A percentile compares a stretch with the other conserved stretches of the same genome.
phyloP scores from a whole-genome alignment of 2,113 vertebrate species.

The Phyllostomus discolor region DNA sequence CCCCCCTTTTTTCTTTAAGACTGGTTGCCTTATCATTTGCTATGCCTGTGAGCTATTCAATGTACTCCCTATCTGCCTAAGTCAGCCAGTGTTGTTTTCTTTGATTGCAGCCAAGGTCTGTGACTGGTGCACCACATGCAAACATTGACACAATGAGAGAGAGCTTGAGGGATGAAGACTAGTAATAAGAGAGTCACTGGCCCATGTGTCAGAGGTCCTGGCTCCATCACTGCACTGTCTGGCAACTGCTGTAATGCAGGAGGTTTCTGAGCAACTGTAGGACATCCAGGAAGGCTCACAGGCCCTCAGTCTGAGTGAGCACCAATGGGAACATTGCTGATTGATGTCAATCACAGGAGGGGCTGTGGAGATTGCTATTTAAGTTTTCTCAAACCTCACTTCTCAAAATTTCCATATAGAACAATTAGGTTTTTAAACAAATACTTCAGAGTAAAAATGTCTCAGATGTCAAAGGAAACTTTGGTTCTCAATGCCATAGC shows the following conservation, averaged over 20 bases:
- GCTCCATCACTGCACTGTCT: neutral
- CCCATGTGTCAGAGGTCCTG: too few relatives aligned
- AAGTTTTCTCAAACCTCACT: too few relatives aligned
- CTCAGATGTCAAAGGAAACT: too few relatives aligned
- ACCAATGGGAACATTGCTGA: neutral
- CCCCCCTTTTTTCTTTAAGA: too few relatives aligned
- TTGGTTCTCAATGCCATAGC: too few relatives aligned
- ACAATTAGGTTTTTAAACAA: too few relatives aligned
- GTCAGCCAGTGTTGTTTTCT: neutral
- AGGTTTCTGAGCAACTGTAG: neutral
- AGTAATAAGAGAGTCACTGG: too few relatives aligned
- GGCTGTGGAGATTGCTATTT: neutral
- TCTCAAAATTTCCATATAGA: too few relatives aligned
- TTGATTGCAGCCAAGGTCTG: neutral
- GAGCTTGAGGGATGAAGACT: neutral
- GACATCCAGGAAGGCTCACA: neutral
- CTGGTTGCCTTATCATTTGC: neutral
- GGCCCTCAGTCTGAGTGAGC: neutral
- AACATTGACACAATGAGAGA: neutral
- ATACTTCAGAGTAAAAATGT: too few relatives aligned
- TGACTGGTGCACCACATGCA: neutral
- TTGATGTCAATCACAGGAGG: neutral
- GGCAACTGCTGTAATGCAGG: neutral
- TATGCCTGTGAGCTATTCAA: neutral
- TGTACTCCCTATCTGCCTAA: neutral